phyloP scores from a whole-genome alignment of 2,888 invertebrate species.

The Phlogophora meticulosa region DNA sequence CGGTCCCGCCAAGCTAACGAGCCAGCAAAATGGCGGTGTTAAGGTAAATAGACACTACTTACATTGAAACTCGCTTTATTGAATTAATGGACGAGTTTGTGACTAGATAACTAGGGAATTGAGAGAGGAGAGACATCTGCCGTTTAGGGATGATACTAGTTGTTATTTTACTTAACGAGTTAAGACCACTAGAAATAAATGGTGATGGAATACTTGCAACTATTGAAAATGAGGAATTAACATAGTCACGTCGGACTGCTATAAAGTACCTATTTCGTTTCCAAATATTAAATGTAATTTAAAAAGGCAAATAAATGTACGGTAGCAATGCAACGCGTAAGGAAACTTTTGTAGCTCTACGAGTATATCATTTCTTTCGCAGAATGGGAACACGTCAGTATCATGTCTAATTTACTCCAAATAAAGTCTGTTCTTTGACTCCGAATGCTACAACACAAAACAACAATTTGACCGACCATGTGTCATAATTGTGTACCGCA shows the following conservation, averaged over 20 bases:
- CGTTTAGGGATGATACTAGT: neutral
- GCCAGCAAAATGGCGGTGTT: slow-evolving; percentile 75
- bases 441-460: slow-evolving; percentile 48
- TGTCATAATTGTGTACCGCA: slow-evolving; percentile 65
- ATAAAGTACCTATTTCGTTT: too few relatives aligned
- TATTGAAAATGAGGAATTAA: neutral
- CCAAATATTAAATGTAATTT: neutral
- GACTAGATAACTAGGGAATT: slow-evolving; percentile 28
- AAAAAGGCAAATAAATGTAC: slow-evolving; percentile 1
- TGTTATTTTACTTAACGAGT: neutral
- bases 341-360: slow-evolving; percentile 6
- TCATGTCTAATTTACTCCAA: slow-evolving; percentile 56
- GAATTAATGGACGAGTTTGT: slow-evolving; percentile 44
- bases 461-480: slow-evolving; percentile 55
- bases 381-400: slow-evolving; percentile 39
- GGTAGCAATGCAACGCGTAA: neutral
- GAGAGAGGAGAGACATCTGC: neutral
- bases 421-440: slow-evolving; percentile 46
- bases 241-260: neutral
- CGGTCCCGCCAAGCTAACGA: slow-evolving; percentile 72
- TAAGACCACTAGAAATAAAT: too few relatives aligned
- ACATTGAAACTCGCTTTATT: slow-evolving; percentile 63
- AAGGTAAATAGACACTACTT: slow-evolving; percentile 74
- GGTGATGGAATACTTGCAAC: neutral
- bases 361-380: slow-evolving; percentile 11